Conservation (phyloP, 2,797 vertebrate genomes). For the Cephalopachus bancanus region DNA sequence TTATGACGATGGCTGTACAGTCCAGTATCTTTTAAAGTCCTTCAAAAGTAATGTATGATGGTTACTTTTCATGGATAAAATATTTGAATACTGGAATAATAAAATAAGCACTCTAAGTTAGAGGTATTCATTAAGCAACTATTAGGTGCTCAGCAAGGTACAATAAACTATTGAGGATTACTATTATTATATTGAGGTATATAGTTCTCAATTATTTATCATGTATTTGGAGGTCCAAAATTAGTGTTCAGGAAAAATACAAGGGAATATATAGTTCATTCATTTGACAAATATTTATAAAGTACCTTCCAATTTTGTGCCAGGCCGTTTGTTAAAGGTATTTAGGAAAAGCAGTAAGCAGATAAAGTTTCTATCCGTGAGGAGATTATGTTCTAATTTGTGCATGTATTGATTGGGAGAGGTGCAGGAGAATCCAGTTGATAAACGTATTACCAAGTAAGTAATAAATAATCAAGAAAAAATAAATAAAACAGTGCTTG, state of each 20-base stretch:
- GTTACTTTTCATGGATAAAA: conserved; percentile 40
- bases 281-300: conserved; percentile 13
- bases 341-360: neutral
- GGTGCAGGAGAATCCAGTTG: neutral
- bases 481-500: neutral
- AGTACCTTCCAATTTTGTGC: neutral
- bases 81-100: neutral
- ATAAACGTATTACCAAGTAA: conserved; percentile 30
- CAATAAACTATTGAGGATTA: conserved; percentile 11
- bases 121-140: neutral
- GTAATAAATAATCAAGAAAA: neutral
- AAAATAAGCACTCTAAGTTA: neutral
- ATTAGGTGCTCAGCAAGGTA: neutral
- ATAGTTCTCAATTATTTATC: conserved; percentile 27
- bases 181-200: neutral
- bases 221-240: conserved; percentile 2
- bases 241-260: neutral
- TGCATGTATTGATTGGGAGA: neutral
- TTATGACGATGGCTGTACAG: conserved; percentile 97
- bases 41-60: conserved; percentile 85
- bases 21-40: conserved; percentile 95
- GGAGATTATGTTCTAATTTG: neutral
- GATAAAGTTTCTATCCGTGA: neutral
- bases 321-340: neutral
- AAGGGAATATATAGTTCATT: neutral